Conservation (phyloP, 2,113 vertebrate species). For the Sisor rabdophorus region DNA sequence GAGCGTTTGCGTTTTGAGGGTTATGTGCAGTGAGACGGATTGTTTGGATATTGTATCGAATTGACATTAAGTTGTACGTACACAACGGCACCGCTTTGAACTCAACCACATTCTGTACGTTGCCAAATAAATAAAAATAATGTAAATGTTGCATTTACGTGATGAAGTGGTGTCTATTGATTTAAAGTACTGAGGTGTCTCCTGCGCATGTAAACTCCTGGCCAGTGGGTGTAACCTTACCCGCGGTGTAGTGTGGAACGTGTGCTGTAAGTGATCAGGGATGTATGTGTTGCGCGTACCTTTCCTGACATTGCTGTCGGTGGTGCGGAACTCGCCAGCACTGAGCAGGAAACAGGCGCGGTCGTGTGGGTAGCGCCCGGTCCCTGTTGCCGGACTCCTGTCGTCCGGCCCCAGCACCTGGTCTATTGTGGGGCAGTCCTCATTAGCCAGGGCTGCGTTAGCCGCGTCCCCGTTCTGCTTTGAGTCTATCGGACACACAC, state of each 20-base stretch:
- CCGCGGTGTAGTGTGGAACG: conserved; percentile 7
- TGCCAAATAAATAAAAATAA: background rate
- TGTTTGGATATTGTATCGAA: conserved; percentile 1
- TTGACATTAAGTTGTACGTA: background rate
- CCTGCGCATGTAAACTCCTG: background rate
- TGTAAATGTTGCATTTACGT: background rate
- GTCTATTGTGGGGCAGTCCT: conserved; percentile 99
- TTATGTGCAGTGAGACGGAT: background rate
- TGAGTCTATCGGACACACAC: conserved; percentile 74
- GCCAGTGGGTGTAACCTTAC: conserved; percentile 32
- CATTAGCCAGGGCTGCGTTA: conserved; percentile 95
- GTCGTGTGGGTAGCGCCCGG: conserved; percentile 73
- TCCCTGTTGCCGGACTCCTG: conserved; percentile 79
- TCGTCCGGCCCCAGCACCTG: conserved; percentile 95
- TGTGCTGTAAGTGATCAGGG: conserved; percentile 11
- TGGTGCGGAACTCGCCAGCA: conserved; percentile 73
- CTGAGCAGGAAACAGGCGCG: conserved; percentile 76
- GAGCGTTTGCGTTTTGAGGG: too few species aligned
- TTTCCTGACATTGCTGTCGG: conserved; percentile 76
- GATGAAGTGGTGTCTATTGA: background rate
- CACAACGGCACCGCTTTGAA: background rate
- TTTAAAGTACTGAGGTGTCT: background rate
- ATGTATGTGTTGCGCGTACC: conserved; percentile 61
- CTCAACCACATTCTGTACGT: background rate
- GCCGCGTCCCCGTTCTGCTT: conserved; percentile 97